A percentile compares a stretch with the other conserved stretches of the same genome.
Conservation (phyloP, 2,797 vertebrate species). For the Diceros bicornis region DNA sequence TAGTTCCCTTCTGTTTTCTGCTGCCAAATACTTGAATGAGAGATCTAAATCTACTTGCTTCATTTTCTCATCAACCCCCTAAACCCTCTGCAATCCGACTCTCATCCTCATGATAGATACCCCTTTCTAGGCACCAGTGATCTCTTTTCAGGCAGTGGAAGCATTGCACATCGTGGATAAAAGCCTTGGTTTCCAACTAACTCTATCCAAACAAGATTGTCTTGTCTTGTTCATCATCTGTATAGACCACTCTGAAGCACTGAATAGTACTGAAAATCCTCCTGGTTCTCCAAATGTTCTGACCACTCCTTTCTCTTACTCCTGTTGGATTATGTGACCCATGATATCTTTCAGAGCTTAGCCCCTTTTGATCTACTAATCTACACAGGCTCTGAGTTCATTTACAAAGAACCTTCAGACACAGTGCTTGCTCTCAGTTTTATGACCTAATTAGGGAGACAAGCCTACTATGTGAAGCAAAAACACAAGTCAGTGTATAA, state of each 20-base stretch:
- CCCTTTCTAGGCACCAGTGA: not conserved
- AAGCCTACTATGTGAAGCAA: not conserved
- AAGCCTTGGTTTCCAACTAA: not conserved
- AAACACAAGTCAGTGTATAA: not conserved
- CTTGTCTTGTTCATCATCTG: not conserved
- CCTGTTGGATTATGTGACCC: not conserved
- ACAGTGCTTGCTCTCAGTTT: not conserved
- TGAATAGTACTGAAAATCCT: not conserved
- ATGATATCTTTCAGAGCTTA: not conserved
- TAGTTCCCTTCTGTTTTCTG: constrained; percentile 14
- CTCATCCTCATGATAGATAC: not conserved
- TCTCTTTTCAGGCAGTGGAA: not conserved
- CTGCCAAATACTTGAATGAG: not conserved
- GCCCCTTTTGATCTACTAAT: not conserved
- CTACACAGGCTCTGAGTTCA: not conserved
- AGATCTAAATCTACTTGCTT: not conserved
- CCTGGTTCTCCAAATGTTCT: not conserved
- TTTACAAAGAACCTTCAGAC: not conserved
- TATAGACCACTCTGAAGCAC: not conserved
- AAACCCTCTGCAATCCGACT: not conserved
- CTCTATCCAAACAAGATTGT: not conserved
- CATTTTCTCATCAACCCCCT: not conserved
- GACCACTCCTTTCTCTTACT: not conserved
- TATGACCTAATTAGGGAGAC: not conserved
- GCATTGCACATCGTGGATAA: not conserved